Conservation (phyloP, 2,113 vertebrate species). For the Leptosomus discolor region DNA sequence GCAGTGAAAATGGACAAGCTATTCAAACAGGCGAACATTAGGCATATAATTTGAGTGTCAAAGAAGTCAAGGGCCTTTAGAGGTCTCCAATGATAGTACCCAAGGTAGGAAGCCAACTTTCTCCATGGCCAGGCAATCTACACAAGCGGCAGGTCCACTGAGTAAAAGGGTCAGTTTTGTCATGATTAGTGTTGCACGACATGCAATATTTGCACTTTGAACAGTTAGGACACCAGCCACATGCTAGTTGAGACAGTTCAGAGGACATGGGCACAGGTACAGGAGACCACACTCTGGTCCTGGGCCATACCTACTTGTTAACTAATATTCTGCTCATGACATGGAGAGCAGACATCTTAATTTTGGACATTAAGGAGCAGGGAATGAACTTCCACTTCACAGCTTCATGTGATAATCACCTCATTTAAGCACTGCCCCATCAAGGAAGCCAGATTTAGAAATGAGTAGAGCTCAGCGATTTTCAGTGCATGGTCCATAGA, state of each 20-base stretch:
- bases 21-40: background rate
- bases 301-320: fast-evolving
- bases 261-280: background rate
- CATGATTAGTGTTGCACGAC: fast-evolving
- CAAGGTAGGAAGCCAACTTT: background rate
- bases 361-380: background rate
- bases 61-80: background rate
- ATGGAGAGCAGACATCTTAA: background rate
- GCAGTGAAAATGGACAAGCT: background rate
- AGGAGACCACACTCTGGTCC: background rate
- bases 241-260: background rate
- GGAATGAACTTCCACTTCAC: background rate
- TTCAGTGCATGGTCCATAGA: background rate
- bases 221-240: background rate
- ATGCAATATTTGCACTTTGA: background rate
- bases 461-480: background rate
- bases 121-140: fast-evolving
- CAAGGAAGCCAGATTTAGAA: background rate
- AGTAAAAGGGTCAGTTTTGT: background rate
- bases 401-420: background rate
- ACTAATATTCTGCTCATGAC: background rate
- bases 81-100: background rate
- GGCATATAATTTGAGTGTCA: background rate
- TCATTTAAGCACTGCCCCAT: background rate
- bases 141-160: background rate